Percentiles rank a stretch among this genome's conserved stretches.
phyloP scores from a whole-genome alignment of 2,888 invertebrate species.

The Lepidochitona cinerea region DNA sequence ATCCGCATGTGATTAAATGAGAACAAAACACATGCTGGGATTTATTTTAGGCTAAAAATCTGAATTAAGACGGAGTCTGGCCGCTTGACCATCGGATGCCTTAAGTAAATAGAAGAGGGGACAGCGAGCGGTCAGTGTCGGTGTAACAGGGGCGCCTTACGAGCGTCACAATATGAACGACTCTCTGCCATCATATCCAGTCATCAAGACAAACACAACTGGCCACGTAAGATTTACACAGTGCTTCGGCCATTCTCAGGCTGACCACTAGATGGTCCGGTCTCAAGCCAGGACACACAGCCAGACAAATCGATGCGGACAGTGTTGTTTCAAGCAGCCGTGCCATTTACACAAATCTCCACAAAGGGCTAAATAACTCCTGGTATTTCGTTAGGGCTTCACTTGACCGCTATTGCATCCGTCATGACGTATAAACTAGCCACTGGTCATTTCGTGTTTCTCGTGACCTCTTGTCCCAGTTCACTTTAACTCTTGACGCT shows the following conservation, averaged over 20 bases:
- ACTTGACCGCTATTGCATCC: constrained; percentile 2
- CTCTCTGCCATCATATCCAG: constrained; percentile 1
- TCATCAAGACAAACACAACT: not conserved
- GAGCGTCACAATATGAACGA: not conserved
- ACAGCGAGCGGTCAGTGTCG: not conserved
- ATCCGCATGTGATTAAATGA: too few species aligned
- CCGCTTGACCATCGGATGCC: too few species aligned
- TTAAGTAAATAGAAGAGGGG: not conserved
- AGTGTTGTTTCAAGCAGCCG: not conserved
- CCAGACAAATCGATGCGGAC: not conserved
- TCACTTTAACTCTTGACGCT: too few species aligned
- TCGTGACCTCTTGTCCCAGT: too few species aligned
- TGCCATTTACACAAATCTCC: constrained; percentile 2
- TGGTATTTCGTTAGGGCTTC: not conserved
- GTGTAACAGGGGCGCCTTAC: not conserved
- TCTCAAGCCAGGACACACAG: not conserved
- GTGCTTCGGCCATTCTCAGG: not conserved
- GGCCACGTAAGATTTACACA: constrained; percentile 7
- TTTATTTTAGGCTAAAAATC: too few species aligned
- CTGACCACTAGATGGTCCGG: not conserved
- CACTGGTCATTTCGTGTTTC: not conserved
- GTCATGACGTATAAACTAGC: constrained; percentile 4
- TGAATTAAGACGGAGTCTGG: too few species aligned
- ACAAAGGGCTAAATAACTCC: constrained; percentile 2
- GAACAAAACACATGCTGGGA: too few species aligned